Evolutionary conservation across 1,140 invertebrate species (phyloP), one percentile per base, ranked within the genome.

Genomic region (Oedothorax gibbosus): DNA sequence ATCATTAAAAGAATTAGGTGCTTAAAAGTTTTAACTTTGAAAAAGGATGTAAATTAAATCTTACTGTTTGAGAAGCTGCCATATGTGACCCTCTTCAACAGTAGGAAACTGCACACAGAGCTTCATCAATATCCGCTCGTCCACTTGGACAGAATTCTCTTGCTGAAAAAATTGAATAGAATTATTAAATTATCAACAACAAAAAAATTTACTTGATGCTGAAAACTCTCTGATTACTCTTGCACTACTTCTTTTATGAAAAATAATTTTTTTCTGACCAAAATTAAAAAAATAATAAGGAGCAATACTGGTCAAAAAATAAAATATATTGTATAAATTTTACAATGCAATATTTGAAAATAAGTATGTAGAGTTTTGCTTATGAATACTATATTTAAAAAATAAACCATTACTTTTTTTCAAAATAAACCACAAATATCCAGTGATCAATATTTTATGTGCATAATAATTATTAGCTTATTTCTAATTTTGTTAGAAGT

Each of bases 91-190:
- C 88, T 98, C 96, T 71, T 94, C 93, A 57, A 96, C 96, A 10
- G 96, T 97, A 14, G 96, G 96, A 90, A 97, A 97, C 93, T 96
- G 95, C n/a, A 95, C 93, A 89, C 94, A 94, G 86, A 97, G 95
- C 90, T 96, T 96, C 53, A 93, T 91, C 18, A 96, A 94, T 81
- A 95, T 86, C 7, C 85, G 66, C 50, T 89, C 88, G 65, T 88
- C 86, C 35, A 88, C 86, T 72, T 88, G 85, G 56, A 87, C 85
- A 68, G 87, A 72, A 15, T 86, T 87, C 69, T 86, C 86, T 68
- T 84, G 81, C 81, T 86, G n/a, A 18, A 78, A 72, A 50, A n/a
- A 71, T 35, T 1, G 35, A 35, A 35, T 35, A 5, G 35, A 35
- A 0, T 21, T 66, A 66, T 66, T 69, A 11, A 0, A 11, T 69